Base-by-base conservation (phyloP, 2,797 vertebrate genomes). In the Taenioides sp. region DNA sequence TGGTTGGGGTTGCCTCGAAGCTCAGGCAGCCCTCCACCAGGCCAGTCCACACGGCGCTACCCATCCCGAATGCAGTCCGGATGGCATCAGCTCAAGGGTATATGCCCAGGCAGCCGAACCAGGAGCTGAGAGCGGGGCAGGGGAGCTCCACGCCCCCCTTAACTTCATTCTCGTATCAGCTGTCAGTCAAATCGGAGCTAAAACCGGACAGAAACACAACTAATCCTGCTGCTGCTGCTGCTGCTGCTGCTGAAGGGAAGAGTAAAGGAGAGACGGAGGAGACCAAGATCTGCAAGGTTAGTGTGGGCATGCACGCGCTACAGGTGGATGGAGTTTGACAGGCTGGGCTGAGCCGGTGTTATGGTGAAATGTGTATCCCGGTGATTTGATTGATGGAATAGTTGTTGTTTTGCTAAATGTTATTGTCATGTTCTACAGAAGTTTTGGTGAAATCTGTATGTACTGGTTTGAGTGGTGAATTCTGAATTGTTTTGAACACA, bases 1-100 rank as follows among this genome's bases (percentile, higher is more conserved):
- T 97, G 65, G 95, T 98, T 87, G 96, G 97, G 72, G 95, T 98
- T 84, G 96, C 96, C 85, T 98, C 98, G 87, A 96, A 98, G 90
- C 93, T 95, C 79, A 95, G 96, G 75, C 96, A 94, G 90, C 96
- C 97, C 80, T 93, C 91, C 5, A 57, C 94, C 88, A 96, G 95
- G 93, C 96, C 96, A 80, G 92, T 97, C 87, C 97, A 98, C 83
- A 94, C 95, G 20, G 95, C 97, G 75, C 95, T 96, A 82, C 96
- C 94, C 72, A 97, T 97, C 89, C 94, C 95, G 76, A 96, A 81
- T 76, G 91, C 94, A 73, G 94, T 94, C 88, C 86, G 91, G 22
- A 10, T 89, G 0, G 12, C 92, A 1, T 7, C 84, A 73, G 86
- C 43, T 14, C 43, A 47, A 47, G 93, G 91, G 76, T 94, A 86